Conservation (phyloP, 2,888 invertebrate species). For the Dasypogon diadema region DNA sequence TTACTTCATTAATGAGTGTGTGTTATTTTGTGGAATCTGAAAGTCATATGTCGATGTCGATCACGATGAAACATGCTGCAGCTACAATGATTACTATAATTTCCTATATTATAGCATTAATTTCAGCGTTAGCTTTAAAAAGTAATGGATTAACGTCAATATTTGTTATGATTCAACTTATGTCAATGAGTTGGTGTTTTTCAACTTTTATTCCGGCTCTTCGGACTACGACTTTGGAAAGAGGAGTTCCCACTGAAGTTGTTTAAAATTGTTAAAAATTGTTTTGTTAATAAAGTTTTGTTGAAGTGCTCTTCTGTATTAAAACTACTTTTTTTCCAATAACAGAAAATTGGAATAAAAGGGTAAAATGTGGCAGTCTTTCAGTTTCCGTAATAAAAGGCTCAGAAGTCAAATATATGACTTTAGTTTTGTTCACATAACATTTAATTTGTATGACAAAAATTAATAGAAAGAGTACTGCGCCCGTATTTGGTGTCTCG, state of each 20-base stretch:
- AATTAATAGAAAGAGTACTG: too few species aligned
- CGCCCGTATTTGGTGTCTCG: too few species aligned
- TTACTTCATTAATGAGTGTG: background rate
- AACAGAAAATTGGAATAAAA: too few species aligned
- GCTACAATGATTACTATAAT: background rate
- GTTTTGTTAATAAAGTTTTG: too few species aligned
- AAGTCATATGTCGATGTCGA: background rate
- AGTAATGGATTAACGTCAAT: background rate
- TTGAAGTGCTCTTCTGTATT: too few species aligned
- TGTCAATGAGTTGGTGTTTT: background rate
- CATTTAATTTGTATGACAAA: too few species aligned
- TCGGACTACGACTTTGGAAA: background rate
- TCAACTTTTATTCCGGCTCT: background rate
- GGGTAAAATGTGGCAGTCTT: too few species aligned
- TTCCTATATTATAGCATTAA: background rate
- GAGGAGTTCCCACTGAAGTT: background rate
- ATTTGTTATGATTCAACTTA: background rate
- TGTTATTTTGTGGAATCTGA: background rate
- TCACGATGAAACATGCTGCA: background rate
- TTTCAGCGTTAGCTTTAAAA: background rate
- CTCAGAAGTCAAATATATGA: too few species aligned
- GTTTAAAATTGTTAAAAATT: too few species aligned
- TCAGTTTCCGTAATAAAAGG: too few species aligned
- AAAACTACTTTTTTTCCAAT: too few species aligned
- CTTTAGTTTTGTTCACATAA: too few species aligned